These are phyloP conservation scores for Epizoanthus scotinus DNA, from an alignment of 92 coral and sea anemone genomes.

Conservation along the genomic window DNA sequence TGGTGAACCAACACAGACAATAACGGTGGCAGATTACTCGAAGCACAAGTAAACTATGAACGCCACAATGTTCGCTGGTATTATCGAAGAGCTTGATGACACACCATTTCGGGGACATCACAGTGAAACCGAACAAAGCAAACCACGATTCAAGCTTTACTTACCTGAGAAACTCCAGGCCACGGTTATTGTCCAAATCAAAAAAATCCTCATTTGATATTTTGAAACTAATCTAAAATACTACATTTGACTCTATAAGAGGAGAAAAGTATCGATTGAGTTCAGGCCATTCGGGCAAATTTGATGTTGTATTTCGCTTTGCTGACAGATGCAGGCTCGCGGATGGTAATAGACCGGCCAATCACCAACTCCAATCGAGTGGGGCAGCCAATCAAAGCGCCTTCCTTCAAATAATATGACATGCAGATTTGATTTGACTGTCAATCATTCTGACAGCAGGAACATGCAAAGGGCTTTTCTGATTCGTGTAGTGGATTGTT, in stretches of 20 bases:
- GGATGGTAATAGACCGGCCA: constrained; percentile 38
- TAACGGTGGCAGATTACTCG: background rate
- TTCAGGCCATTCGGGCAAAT: constrained; percentile 40
- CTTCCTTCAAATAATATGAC: constrained; percentile 7
- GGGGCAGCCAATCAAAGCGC: constrained; percentile 1
- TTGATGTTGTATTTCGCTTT: constrained; percentile 47
- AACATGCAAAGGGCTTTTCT: constrained; percentile 20
- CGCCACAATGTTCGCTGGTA: background rate
- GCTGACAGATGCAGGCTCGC: constrained; percentile 42
- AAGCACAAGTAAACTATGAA: background rate
- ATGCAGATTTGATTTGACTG: constrained; percentile 31
- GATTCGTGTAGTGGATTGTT: constrained; percentile 27
- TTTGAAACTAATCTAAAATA: constrained; percentile 24
- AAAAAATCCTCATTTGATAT: constrained; percentile 18
- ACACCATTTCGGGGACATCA: background rate
- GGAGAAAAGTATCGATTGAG: constrained; percentile 16
- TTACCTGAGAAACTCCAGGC: constrained; percentile 36
- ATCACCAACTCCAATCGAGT: constrained; percentile 31
- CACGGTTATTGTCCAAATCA: constrained; percentile 16
- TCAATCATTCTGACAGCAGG: constrained; percentile 33
- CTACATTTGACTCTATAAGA: constrained; percentile 35
- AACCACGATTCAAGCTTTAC: background rate
- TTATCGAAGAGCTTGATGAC: background rate
- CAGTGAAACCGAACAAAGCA: background rate
- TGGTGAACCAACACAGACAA: constrained; percentile 11